Evolutionary conservation across 1,140 invertebrate species (phyloP).

Genomic region (Calycopis cecrops): DNA sequence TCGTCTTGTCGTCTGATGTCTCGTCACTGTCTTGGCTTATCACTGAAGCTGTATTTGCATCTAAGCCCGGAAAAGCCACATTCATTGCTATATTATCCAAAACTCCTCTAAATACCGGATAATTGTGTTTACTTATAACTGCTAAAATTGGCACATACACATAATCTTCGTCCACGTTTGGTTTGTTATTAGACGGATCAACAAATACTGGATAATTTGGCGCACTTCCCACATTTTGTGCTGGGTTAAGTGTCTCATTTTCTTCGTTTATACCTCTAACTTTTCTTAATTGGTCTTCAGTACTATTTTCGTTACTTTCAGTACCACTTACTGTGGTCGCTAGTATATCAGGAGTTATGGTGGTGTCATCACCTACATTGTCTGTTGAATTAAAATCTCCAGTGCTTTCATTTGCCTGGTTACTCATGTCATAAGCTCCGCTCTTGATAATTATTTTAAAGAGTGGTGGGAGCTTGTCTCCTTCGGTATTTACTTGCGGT

Average conservation of each 20-base stretch:
- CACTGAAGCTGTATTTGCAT: neutral
- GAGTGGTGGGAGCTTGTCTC: neutral
- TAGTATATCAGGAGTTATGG: neutral
- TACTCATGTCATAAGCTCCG: neutral
- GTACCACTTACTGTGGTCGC: neutral
- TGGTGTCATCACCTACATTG: neutral
- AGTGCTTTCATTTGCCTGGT: neutral
- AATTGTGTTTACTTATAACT: slow-evolving; percentile 15
- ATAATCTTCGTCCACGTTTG: slow-evolving; percentile 4
- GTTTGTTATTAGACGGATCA: slow-evolving; percentile 4
- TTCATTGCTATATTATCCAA: slow-evolving; percentile 9
- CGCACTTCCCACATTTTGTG: neutral
- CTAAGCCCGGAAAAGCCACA: slow-evolving; percentile 2
- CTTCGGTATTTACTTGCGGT: neutral
- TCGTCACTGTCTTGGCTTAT: neutral
- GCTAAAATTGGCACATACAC: slow-evolving; percentile 14
- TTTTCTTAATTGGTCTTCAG: neutral
- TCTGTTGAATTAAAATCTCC: neutral
- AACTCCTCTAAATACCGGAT: slow-evolving; percentile 8
- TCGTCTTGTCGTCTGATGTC: neutral
- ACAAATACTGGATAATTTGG: slow-evolving; percentile 13
- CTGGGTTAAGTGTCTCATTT: neutral
- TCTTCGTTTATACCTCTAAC: slow-evolving; percentile 3
- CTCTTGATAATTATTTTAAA: neutral
- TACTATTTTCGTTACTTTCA: neutral